Evolutionary conservation across 2,113 vertebrate genomes (phyloP), one percentile per base, ranked within the genome.

Genomic region (Mustela nigripes): DNA sequence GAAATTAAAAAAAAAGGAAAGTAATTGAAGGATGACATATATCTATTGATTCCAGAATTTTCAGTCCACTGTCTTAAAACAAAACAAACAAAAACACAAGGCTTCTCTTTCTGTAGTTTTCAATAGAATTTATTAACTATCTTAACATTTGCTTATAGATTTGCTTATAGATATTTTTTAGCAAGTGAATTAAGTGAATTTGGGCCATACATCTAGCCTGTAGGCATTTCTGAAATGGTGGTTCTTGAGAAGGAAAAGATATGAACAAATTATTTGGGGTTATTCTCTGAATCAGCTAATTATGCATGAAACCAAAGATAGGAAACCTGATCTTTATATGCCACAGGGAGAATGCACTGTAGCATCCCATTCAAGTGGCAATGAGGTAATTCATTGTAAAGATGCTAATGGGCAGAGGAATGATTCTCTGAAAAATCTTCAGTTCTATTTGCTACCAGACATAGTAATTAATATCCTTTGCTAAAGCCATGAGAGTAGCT

Each of bases 381-480:
- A 2, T 16, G 84, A 85, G 24, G 16, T 50, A 82, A 33, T 78
- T 94, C 36, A 79, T 58, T 63, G 11, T 18, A 36, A 79, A 83
- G 80, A 73, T 60, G 33, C 5, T 79, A 82, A 82, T 63, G 28
- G 87, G 14, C 5, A 45, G 18, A 96, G 3, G 2, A 85, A 76
- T 74, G 63, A 80, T 81, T 78, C 39, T 84, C n/a, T 65, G n/a
- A 85, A 53, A 89, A 76, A 2, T 31, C 18, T 89, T 89, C 48
- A 71, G 0, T 73, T 36, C 22, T 58, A 50, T 73, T 73, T 90
- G 45, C 8, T 87, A 22, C 69, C 14, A 65, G 53, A n/a, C 26
- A 65, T 50, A 58, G 4, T 58, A 90, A 94, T 87, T 87, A 92
- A 89, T 93, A 82, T 28, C 11, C 22, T 48, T 94, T 73, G 26